Evolutionary conservation across 2,888 invertebrate species (phyloP), one percentile per base, ranked within the genome.

Genomic region (Lysandra bellargus): DNA sequence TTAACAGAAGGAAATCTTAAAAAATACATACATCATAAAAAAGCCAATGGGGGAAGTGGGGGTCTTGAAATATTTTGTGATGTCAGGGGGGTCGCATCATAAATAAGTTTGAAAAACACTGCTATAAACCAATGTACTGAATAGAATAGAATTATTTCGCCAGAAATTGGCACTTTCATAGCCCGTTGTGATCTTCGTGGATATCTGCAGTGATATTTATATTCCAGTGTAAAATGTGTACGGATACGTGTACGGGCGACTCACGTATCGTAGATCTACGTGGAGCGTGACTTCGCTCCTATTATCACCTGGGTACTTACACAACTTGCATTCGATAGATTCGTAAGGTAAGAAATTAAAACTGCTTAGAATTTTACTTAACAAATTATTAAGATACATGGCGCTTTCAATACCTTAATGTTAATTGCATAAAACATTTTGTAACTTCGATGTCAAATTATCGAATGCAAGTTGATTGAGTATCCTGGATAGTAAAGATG

Each of bases 281-380:
- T 61, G 61, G 61, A 23, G 61, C 61, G 61, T 61, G 61, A 61
- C 61, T 61, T 57, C 57, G 61, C 61, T 61, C 23, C 2, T 61
- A 61, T 61, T 61, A 61, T 61, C 61, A 61, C 61, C 57, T 57
- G 57, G 17, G 4, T 17, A 17, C 17, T 17, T 57, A 57, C 17
- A 57, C 57, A 57, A 17, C 57, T 57, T 17, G 57, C 57, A 14
- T 17, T 57, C 17, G 57, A 57, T 57, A 49, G 2, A 49, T 4
- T 57, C 4, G 17, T 1, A 0, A 5, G 57, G 17, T 57, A 1
- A 17, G 17, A 57, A 57, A 17, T 17, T 3, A 57, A 57, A 57
- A 49, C 14, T 57, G 17, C 4, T 4, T 57, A 4, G 17, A 1
- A 57, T 57, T 57, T 17, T 4, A 17, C 17, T 1, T 3, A 57